Evolutionary conservation across 2,797 vertebrate genomes (phyloP), one percentile per base, ranked within the genome.

Genomic region (Enteromius paludinosus): DNA sequence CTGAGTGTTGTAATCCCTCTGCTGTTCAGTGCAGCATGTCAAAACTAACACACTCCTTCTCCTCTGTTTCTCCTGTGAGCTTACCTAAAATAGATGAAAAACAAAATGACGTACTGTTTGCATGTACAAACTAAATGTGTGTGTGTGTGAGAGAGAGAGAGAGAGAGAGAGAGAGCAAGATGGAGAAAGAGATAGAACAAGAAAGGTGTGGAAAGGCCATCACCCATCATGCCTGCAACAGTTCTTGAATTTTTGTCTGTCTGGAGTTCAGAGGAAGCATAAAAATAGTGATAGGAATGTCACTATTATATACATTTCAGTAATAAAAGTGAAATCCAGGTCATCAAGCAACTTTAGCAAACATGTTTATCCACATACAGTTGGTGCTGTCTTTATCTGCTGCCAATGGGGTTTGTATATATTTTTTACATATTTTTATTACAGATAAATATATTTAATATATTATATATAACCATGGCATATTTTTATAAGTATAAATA

Each of bases 1-100:
- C 76, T 52, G 28, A 78, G 30, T 64, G 62, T 43, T 78, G 59
- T 66, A 65, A 78, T 78, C 75, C 43, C 28, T 33, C 17, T 65
- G 8, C 18, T 23, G 56, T 62, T 76, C 59, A 43, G 23, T 45
- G 20, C 41, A n/a, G 62, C 76, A 23, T 78, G 62, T 78, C 45
- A 78, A 68, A 78, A 74, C 71, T 7, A 35, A 78, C 76, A 64
- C 56, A 45, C 59, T 62, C n/a, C 56, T 30, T 56, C 8, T 56
- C n/a, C 4, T 61, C 54, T 30, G 41, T 45, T 62, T 62, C 23
- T 28, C 23, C 4, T 18, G 74, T 77, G 74, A 45, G 38, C 74
- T n/a, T 43, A 64, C 15, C 14, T n/a, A 35, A 78, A 35, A 52
- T 65, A 28, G 18, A 17, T 41, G 6, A 61, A 59, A 59, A 75